Base-by-base conservation (phyloP, 2,113 vertebrate genomes). In the Pionites leucogaster region DNA sequence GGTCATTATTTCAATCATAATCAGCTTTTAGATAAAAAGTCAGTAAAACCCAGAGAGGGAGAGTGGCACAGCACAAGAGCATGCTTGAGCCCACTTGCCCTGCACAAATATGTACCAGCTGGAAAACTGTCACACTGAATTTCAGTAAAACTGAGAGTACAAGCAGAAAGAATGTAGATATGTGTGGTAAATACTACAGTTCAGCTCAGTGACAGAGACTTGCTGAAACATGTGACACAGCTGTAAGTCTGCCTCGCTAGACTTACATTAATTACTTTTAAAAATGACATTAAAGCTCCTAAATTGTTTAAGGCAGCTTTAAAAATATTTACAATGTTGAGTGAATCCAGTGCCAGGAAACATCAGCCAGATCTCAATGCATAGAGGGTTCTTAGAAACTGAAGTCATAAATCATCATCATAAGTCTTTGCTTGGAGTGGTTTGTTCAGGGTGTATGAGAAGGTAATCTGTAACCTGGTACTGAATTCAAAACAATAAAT, bases 381-480 rank as follows among this genome's bases (percentile, higher is more conserved):
- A 63, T 23, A 88, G 2, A 0, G 9, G 35, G 35, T 42, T 77
- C 59, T 90, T 39, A 80, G 60, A 96, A 95, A 93, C 82, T 82
- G 92, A 76, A 93, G 76, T 39, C 33, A 92, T 93, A 91, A 92
- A 93, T 91, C 72, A 91, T 92, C 62, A 33, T 81, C 23, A 24
- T 62, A 57, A 95, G 57, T 22, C 47, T 93, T 86, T 89, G 46
- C 62, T 71, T 68, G 63, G n/a, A 90, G 79, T 86, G 42, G 76
- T 90, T 96, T 92, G 63, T 86, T 92, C 67, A 86, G 50, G 5
- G 2, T 70, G 39, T 88, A 57, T 33, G 42, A 96, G 46, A 63
- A 86, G 47, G n/a, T 86, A 74, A 87, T 82, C 65, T 84, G 35
- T 72, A 89, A 91, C 76, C 62, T 85, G 46, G 31, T 52, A 57